These are phyloP conservation scores for Lophochroa leadbeateri DNA, from an alignment of 2,113 vertebrate species.

Conservation along the genomic window DNA sequence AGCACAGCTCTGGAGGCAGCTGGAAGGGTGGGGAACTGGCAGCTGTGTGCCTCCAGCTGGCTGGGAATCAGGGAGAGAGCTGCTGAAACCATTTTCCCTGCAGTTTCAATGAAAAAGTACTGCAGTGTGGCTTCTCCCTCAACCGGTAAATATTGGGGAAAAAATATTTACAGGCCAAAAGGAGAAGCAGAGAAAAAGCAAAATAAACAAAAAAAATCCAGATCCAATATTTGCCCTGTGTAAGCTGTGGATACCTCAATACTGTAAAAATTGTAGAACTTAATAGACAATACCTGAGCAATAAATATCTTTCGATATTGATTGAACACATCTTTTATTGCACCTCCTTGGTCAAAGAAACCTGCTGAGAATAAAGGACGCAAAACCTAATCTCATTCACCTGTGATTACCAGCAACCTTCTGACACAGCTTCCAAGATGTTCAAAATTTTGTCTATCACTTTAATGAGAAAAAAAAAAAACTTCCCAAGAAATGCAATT, in stretches of 20 bases:
- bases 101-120: not conserved
- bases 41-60: not conserved
- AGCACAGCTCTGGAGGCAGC: not conserved
- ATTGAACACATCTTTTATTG: not conserved
- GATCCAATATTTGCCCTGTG: not conserved
- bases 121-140: not conserved
- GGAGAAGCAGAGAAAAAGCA: not conserved
- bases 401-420: not conserved
- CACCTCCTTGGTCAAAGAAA: not conserved
- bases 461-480: not conserved
- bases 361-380: not conserved
- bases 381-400: not conserved
- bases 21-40: constrained; percentile 25
- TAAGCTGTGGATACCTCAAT: not conserved
- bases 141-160: not conserved
- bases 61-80: not conserved
- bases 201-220: not conserved
- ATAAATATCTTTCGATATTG: not conserved
- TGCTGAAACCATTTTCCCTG: not conserved
- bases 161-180: not conserved
- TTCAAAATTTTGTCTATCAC: not conserved
- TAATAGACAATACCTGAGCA: not conserved
- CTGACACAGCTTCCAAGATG: not conserved
- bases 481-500: not conserved
- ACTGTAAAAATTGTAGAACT: not conserved